Evolutionary conservation across 2,888 invertebrate species (phyloP).

Genomic region (Drepana falcataria): DNA sequence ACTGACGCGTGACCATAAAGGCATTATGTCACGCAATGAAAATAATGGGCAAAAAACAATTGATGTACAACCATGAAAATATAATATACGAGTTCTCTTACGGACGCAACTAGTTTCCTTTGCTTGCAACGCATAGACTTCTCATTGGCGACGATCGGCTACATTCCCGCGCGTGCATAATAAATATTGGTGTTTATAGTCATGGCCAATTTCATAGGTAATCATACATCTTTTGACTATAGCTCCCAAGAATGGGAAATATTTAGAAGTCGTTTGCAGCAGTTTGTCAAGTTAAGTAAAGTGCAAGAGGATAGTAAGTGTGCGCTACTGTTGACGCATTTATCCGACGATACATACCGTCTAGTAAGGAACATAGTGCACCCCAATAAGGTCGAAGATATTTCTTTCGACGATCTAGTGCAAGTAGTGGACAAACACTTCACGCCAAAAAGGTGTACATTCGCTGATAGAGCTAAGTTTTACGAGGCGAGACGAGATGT

Average conservation of each 20-base stretch:
- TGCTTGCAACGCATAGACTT: too few species aligned
- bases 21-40: too few species aligned
- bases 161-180: too few species aligned
- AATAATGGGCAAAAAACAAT: too few species aligned
- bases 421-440: slow-evolving; percentile 3
- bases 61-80: too few species aligned
- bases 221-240: slow-evolving; percentile 2
- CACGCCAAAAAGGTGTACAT: slow-evolving; percentile 5
- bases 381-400: not conserved
- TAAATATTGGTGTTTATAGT: too few species aligned
- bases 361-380: not conserved
- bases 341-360: slow-evolving; percentile 15
- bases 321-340: slow-evolving; percentile 4
- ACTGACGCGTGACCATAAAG: too few species aligned
- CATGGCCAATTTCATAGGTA: not conserved
- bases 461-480: slow-evolving; percentile 14
- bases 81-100: too few species aligned
- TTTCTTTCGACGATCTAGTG: not conserved
- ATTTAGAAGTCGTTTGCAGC: slow-evolving; percentile 1
- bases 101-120: too few species aligned
- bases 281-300: not conserved
- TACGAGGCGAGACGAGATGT: slow-evolving; percentile 11
- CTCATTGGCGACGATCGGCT: too few species aligned
- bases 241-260: slow-evolving; percentile 5
- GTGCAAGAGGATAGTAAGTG: not conserved